A percentile compares a stretch with the other conserved stretches of the same genome.
These are phyloP conservation scores for Pseudolaguvia tuberculata DNA, from an alignment of 2,113 vertebrate genomes.

Conservation along the genomic window DNA sequence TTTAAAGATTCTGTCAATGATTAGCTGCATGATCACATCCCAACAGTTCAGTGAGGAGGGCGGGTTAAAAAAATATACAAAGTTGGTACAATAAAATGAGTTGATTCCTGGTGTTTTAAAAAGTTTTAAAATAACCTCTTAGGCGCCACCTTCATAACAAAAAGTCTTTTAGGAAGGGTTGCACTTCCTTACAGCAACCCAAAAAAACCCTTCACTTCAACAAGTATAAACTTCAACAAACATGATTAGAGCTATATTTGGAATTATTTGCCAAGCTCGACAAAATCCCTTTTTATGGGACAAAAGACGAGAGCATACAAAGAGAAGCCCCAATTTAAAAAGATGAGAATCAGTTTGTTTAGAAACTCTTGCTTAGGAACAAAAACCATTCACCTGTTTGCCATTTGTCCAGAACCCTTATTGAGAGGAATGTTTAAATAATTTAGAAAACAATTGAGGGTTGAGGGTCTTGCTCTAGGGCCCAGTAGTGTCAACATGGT, in stretches of 20 bases:
- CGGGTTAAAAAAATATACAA: background rate
- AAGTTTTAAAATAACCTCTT: slow-evolving; percentile 17
- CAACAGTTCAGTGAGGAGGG: background rate
- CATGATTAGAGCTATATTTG: slow-evolving; percentile 11
- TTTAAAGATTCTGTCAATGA: background rate
- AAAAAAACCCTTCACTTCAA: background rate
- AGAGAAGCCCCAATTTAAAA: background rate
- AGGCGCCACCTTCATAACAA: slow-evolving; percentile 23
- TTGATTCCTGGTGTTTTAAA: background rate
- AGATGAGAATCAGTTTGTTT: background rate
- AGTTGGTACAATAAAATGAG: background rate
- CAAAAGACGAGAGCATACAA: background rate
- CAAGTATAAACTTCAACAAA: background rate
- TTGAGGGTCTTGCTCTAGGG: no score
- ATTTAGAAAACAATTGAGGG: no score
- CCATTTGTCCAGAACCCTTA: no score
- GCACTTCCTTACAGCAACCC: slow-evolving; percentile 21
- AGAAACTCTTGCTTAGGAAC: background rate
- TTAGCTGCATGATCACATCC: background rate
- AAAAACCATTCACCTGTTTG: background rate
- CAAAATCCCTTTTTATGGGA: background rate
- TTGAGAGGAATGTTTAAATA: no score
- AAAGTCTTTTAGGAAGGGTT: slow-evolving; percentile 17
- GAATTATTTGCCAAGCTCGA: background rate
- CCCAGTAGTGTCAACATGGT: no score